These are phyloP conservation scores for Hedya salicella DNA, from an alignment of 2,888 invertebrate species.

Conservation along the genomic window DNA sequence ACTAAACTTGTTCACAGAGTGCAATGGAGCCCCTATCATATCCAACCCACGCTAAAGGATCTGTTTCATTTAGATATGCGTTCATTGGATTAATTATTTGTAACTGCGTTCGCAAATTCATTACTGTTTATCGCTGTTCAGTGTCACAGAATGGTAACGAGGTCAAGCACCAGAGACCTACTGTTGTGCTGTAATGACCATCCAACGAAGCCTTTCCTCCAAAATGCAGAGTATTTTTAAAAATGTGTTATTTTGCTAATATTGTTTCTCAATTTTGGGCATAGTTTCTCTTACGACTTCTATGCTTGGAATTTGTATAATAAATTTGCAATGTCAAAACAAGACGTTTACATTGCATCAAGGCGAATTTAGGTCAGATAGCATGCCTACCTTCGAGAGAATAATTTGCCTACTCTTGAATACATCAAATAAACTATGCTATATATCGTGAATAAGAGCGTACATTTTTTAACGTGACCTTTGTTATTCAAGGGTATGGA, in stretches of 20 bases:
- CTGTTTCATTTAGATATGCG: not conserved
- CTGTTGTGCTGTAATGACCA: slow-evolving; percentile 39
- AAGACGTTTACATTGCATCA: not conserved
- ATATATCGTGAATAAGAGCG: too few relatives aligned
- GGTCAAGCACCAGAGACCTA: slow-evolving; percentile 40
- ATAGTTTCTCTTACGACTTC: not conserved
- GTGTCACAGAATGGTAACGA: slow-evolving; percentile 38
- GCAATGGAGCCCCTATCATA: not conserved
- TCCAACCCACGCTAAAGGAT: not conserved
- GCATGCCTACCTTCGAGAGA: not conserved
- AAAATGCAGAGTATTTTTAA: slow-evolving; percentile 4
- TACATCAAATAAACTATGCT: too few relatives aligned
- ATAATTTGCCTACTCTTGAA: not conserved
- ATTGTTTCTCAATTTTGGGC: not conserved
- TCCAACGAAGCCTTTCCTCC: slow-evolving; percentile 35
- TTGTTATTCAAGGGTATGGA: too few relatives aligned
- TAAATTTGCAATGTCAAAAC: not conserved
- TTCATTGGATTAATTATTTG: slow-evolving; percentile 2
- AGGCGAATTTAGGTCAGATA: not conserved
- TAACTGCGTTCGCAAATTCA: slow-evolving; percentile 8
- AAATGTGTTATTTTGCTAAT: not conserved
- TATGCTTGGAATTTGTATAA: not conserved
- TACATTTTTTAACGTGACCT: too few relatives aligned
- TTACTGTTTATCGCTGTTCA: slow-evolving; percentile 20
- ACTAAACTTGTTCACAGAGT: too few relatives aligned